Evolutionary conservation across 2,888 invertebrate genomes (phyloP).

Genomic region (Cremastinae sp.): DNA sequence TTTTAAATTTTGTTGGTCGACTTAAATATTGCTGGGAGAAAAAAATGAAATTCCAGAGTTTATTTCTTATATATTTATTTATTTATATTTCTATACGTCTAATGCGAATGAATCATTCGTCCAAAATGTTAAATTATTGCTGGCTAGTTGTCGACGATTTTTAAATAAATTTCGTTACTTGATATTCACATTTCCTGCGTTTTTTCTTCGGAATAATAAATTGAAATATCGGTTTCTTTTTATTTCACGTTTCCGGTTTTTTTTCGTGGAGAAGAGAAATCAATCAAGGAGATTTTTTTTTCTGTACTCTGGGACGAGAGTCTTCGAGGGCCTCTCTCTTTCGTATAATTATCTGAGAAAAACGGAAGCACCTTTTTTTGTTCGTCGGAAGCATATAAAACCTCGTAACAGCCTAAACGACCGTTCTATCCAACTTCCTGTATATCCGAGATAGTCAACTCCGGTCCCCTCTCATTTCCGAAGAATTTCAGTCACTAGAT

Average conservation of each 20-base stretch:
- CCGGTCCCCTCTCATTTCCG: slow-evolving; percentile 53
- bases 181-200: no score
- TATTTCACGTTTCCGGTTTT: neutral
- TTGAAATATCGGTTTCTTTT: neutral
- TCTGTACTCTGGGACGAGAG: neutral
- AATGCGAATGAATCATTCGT: no score
- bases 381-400: slow-evolving; percentile 45
- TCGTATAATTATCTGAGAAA: slow-evolving; percentile 3
- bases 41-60: no score
- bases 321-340: neutral
- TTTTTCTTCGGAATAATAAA: no score
- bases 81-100: no score
- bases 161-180: no score
- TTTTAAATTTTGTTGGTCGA: no score
- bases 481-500: slow-evolving; percentile 30
- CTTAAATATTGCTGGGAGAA: no score
- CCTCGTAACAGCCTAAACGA: slow-evolving; percentile 22
- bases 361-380: slow-evolving; percentile 47
- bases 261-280: slow-evolving; percentile 13
- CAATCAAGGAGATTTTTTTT: slow-evolving; percentile 20
- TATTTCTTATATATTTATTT: no score
- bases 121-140: no score
- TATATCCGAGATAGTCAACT: slow-evolving; percentile 12
- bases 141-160: no score
- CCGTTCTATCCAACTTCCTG: slow-evolving; percentile 15